Percentiles rank a stretch among this genome's conserved stretches.
phyloP scores from a whole-genome alignment of 2,888 invertebrate genomes.

The Pheosia gnoma region DNA sequence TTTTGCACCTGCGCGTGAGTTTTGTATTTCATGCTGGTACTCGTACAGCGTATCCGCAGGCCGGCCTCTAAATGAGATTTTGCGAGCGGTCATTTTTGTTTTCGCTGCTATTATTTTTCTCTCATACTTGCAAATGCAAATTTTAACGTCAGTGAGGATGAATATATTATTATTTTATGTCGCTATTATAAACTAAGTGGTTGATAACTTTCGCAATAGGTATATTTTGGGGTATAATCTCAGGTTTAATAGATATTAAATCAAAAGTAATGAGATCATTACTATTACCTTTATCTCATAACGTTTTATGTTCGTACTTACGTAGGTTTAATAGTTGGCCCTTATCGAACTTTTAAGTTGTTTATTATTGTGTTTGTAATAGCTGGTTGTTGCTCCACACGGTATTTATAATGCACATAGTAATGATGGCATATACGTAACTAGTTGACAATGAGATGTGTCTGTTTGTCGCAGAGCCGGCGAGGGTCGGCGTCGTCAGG shows the following conservation, averaged over 20 bases:
- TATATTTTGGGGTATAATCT: too few species aligned
- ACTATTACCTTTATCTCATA: too few species aligned
- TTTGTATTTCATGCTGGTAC: conserved; percentile 63
- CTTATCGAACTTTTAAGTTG: too few species aligned
- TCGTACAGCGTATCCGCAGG: conserved; percentile 42
- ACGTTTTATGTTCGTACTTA: too few species aligned
- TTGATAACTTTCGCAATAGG: conserved; percentile 28
- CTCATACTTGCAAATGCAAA: conserved; percentile 47
- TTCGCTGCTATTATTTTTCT: conserved; percentile 47
- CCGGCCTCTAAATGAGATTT: conserved; percentile 62
- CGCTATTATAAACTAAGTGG: conserved; percentile 22
- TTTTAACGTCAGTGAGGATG: conserved; percentile 37
- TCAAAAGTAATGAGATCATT: too few species aligned
- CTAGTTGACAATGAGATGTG: conserved; percentile 9
- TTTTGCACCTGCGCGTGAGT: conserved; percentile 75
- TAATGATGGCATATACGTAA: neutral
- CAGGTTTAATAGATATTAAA: too few species aligned
- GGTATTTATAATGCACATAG: neutral
- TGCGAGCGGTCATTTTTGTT: conserved; percentile 45
- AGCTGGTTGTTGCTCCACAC: neutral
- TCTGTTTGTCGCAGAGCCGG: conserved; percentile 68
- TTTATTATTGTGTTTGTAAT: neutral
- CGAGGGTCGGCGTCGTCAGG: conserved; percentile 68
- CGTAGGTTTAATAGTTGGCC: too few species aligned
- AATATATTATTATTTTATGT: conserved; percentile 26